Percentiles rank a stretch among this genome's conserved stretches.
These are phyloP conservation scores for Synergus umbraculus DNA, from an alignment of 2,888 invertebrate species.

Conservation along the genomic window DNA sequence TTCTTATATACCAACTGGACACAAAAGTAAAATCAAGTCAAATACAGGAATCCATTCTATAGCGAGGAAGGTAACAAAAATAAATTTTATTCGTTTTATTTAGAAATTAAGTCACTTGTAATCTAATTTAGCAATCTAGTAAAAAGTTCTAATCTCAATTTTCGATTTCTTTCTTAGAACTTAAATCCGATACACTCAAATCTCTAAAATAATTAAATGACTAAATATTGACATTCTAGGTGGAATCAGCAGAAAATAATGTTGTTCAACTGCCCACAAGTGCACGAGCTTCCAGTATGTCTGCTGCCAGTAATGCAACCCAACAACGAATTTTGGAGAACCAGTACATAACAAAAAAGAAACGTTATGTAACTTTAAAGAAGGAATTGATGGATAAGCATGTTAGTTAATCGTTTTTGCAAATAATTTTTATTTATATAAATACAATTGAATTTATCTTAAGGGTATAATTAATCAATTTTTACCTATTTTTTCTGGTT, in stretches of 20 bases:
- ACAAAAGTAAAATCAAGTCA: background rate
- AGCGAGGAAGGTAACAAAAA: background rate
- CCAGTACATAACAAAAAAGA: constrained; percentile 63
- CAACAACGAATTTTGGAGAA: constrained; percentile 63
- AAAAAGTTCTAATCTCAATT: too few species aligned
- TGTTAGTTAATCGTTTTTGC: constrained; percentile 50
- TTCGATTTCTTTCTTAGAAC: background rate
- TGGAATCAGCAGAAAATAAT: background rate
- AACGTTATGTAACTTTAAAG: constrained; percentile 58
- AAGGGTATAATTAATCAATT: too few species aligned
- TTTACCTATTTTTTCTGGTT: too few species aligned
- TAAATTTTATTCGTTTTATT: background rate
- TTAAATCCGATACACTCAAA: too few species aligned
- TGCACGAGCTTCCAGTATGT: background rate
- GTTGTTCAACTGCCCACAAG: background rate
- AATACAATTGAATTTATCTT: too few species aligned
- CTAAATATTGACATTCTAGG: background rate
- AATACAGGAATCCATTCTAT: background rate
- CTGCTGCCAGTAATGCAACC: constrained; percentile 14
- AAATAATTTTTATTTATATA: background rate
- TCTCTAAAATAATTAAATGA: background rate
- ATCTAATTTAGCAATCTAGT: too few species aligned
- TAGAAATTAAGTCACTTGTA: background rate
- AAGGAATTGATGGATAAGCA: constrained; percentile 65
- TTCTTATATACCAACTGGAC: background rate